These are phyloP conservation scores for Urocolius indicus DNA, from an alignment of 2,113 vertebrate species.

Conservation along the genomic window DNA sequence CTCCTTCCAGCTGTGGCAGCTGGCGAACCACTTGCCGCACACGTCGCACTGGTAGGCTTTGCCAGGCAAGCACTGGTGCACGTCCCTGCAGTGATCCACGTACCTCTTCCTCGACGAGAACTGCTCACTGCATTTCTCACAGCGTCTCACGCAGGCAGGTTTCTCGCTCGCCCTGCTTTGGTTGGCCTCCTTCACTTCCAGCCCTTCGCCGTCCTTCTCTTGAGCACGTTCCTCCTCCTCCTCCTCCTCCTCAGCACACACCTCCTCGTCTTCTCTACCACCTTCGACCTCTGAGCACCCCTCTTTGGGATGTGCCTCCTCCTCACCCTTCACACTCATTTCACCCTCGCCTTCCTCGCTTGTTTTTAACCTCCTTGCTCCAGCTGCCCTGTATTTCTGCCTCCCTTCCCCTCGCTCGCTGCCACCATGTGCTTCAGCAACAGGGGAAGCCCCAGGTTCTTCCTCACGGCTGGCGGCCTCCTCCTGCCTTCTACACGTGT, in stretches of 20 bases:
- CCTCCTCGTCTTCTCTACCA: neutral
- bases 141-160: slow-evolving; percentile 25
- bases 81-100: slow-evolving; percentile 60
- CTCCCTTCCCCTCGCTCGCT: neutral
- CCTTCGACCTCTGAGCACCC: neutral
- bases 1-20: slow-evolving; percentile 69
- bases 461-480: neutral
- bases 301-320: neutral
- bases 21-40: slow-evolving; percentile 70
- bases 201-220: neutral
- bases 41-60: slow-evolving; percentile 72
- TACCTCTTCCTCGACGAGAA: slow-evolving; percentile 61
- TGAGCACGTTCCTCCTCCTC: neutral
- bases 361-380: neutral
- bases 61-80: slow-evolving; percentile 56
- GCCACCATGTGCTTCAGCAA: neutral
- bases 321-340: slow-evolving; percentile 15
- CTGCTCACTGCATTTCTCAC: slow-evolving; percentile 60
- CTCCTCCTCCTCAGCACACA: neutral
- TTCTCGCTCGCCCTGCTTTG: neutral
- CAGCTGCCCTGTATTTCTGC: neutral
- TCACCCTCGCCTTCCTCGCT: neutral
- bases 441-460: neutral
- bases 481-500: neutral
- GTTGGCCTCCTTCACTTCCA: neutral